Evolutionary conservation across 2,888 invertebrate genomes (phyloP).

Genomic region (Bhutanitis thaidina): DNA sequence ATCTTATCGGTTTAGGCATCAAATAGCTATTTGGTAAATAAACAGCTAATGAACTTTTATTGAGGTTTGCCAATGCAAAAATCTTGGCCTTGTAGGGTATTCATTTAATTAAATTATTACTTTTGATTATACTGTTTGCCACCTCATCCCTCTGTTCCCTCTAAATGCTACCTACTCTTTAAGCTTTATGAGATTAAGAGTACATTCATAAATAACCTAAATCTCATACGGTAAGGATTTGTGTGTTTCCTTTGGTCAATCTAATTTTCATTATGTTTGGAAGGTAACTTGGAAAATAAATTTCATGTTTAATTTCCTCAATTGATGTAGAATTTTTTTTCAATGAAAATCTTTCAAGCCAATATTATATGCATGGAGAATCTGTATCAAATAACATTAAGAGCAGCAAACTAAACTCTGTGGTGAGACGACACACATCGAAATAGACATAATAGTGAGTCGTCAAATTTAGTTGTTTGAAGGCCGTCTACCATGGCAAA

Average conservation of each 20-base stretch:
- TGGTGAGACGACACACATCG: conserved; percentile 14
- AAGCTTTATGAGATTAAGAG: not conserved
- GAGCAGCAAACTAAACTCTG: conserved; percentile 6
- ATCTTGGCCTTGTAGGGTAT: conserved; percentile 3
- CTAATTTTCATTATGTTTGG: not conserved
- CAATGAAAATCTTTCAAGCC: not conserved
- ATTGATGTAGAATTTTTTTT: too few species aligned
- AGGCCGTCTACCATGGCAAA: not conserved
- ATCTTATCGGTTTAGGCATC: not conserved
- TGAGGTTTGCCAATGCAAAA: not conserved
- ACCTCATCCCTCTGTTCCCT: too few species aligned
- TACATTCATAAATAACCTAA: not conserved
- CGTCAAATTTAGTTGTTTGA: conserved; percentile 1
- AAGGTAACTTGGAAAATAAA: too few species aligned
- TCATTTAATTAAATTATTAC: too few species aligned
- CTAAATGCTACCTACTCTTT: conserved; percentile 7
- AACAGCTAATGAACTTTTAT: not conserved
- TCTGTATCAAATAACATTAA: conserved; percentile 40
- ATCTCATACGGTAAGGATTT: not conserved
- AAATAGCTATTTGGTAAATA: not conserved
- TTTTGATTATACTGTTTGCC: not conserved
- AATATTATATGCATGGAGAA: conserved; percentile 25
- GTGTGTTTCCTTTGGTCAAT: conserved; percentile 1
- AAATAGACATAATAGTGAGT: conserved; percentile 8
- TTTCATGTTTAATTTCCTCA: too few species aligned